Conservation (phyloP, 2,888 invertebrate species). For the Oscheius sp. region DNA sequence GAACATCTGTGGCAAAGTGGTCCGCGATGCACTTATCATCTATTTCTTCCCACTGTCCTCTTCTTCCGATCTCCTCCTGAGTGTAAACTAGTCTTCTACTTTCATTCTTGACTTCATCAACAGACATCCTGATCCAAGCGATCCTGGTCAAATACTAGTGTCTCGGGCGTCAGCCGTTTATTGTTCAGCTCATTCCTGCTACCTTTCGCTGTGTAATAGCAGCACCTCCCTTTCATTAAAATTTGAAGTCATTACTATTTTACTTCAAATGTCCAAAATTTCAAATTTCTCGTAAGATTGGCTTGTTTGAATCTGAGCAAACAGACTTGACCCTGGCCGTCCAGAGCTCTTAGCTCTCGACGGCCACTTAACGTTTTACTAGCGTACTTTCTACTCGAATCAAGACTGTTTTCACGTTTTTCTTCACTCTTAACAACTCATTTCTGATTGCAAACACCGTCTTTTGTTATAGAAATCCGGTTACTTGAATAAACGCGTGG, state of each 20-base stretch:
- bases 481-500: constrained; percentile 28
- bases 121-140: background rate
- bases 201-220: constrained; percentile 28
- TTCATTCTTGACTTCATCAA: background rate
- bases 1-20: constrained; percentile 23
- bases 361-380: constrained; percentile 25
- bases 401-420: constrained; percentile 2
- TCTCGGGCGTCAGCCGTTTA: constrained; percentile 28
- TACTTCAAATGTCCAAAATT: background rate
- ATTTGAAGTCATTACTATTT: background rate
- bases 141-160: background rate
- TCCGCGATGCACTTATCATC: constrained; percentile 8
- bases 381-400: constrained; percentile 6
- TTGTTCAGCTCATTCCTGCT: constrained; percentile 27
- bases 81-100: background rate
- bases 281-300: constrained; percentile 16
- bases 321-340: constrained; percentile 17
- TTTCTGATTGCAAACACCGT: too few relatives aligned
- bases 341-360: constrained; percentile 32
- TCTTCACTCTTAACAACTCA: background rate
- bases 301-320: constrained; percentile 35
- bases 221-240: constrained; percentile 28
- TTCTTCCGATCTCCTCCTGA: background rate
- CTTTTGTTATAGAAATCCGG: background rate
- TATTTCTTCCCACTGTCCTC: constrained; percentile 1